Evolutionary conservation across 2,888 invertebrate species (phyloP), one percentile per base, ranked within the genome.

Genomic region (Tanypteryx hageni): DNA sequence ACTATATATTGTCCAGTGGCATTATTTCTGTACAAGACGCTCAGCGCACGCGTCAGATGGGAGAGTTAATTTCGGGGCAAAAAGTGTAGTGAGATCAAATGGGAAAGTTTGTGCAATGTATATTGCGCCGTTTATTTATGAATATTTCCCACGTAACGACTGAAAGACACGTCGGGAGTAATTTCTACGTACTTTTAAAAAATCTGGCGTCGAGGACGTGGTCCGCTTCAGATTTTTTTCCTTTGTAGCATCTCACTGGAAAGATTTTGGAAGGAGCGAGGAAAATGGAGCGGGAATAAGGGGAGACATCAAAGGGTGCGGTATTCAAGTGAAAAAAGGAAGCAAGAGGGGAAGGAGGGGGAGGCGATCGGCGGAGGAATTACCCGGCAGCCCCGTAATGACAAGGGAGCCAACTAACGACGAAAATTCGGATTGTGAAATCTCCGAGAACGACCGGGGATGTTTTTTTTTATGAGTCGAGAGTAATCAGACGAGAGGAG

Each of bases 401-500:
- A 68, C 89, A 61, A 64, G 44, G 61, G 31, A 56, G 64, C 89
- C 64, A 44, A 64, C 89, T 89, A 89, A 89, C 89, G 89, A 89
- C 64, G 64, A 64, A 86, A 61, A 18, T 56, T 44, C 61, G 9
- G 44, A 31, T 86, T 86, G 86, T 86, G 61, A 89, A 61, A 27
- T n/a, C 31, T 64, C 44, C 18, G n/a, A 64, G 89, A 89, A 89
- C 31, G 89, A 16, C 64, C 18, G 13, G 59, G 11, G 14, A 13
- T 83, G 58, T 59, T 83, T 83, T 83, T 64, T 82, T 44, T 83
- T 86, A 61, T 61, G 64, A 16, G 22, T 64, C 86, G 13, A 68
- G 10, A 7, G 59, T 68, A 89, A 89, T 89, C 89, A 89, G 44
- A 44, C 44, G 27, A 22, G 76, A 11, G 11, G 27, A 13, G 11